Evolutionary conservation across 2,797 vertebrate genomes (phyloP).

Genomic region (Enteromius thamalakanensis): DNA sequence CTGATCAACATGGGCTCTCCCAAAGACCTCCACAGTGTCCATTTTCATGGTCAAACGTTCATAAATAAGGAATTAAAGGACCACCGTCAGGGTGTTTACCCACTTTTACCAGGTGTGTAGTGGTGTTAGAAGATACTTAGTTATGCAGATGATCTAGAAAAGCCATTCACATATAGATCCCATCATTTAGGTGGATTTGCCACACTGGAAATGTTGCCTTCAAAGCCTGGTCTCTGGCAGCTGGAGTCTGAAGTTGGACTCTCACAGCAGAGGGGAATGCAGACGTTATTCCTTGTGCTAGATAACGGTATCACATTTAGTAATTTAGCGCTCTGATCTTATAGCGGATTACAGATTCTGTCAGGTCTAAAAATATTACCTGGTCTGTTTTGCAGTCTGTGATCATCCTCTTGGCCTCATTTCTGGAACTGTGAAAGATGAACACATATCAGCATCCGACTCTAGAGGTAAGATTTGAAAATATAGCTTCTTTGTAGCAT

Average conservation of each 20-base stretch:
- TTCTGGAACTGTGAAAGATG: constrained; percentile 81
- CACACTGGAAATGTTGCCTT: constrained; percentile 91
- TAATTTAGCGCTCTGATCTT: constrained; percentile 3
- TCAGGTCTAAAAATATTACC: constrained; percentile 19
- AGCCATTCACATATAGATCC: neutral
- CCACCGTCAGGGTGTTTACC: constrained; percentile 84
- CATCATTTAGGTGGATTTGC: constrained; percentile 83
- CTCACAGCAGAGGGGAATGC: constrained; percentile 90
- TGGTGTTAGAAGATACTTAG: neutral
- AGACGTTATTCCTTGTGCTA: constrained; percentile 87
- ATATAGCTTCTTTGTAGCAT: neutral
- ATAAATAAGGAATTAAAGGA: constrained; percentile 78
- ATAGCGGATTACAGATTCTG: neutral
- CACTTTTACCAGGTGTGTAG: constrained; percentile 87
- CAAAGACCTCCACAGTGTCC: constrained; percentile 86
- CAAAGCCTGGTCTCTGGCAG: constrained; percentile 91
- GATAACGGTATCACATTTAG: constrained; percentile 80
- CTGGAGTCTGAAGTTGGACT: constrained; percentile 89
- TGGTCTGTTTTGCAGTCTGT: constrained; percentile 78
- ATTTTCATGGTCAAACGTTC: constrained; percentile 95
- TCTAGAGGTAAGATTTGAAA: constrained; percentile 74
- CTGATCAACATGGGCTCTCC: constrained; percentile 91
- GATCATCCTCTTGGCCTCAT: constrained; percentile 85
- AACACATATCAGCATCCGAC: constrained; percentile 82
- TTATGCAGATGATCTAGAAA: neutral